Base-by-base conservation (phyloP, 1,140 invertebrate species). In the Ooceraea biroi region DNA sequence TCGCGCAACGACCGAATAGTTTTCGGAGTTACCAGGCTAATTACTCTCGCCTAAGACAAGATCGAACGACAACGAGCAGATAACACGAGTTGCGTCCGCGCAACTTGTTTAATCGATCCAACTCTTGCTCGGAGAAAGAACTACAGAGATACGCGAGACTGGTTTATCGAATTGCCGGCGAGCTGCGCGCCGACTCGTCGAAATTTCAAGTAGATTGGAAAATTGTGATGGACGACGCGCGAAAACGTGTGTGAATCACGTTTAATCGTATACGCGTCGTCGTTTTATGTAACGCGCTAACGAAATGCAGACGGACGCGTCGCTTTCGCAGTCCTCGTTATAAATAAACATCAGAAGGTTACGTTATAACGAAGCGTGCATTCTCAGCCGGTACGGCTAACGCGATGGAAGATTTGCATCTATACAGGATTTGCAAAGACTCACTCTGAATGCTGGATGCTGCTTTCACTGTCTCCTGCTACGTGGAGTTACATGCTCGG, bases 231-330 rank as follows among this genome's bases (percentile, higher is more conserved):
- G 83, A 55, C 73, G 10, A 68, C 30, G 25, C 65, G 44, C 78
- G 72, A 77, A n/a, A 73, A 84, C 78, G 86, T 68, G 73, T 76
- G 58, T 87, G 86, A 88, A 58, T 88, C 82, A 78, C 58, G 68
- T 76, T 69, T 55, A 44, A 36, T 19, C 65, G 52, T 57, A 73
- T 66, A n/a, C 55, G 71, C 71, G 72, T 82, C 71, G 82, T 86
- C 63, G 41, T 80, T 86, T 88, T 87, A 87, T 69, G 66, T 88
- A 88, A 87, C 85, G 10, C 17, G 52, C 17, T 57, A 50, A 12
- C 52, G 66, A 86, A 65, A 48, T 61, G 36, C 22, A 66, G n/a
- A 17, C 60, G 77, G 58, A 78, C 50, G 55, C 48, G 22, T 72
- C 30, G 41, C 55, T n/a, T 10, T 74, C 22, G 46, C 63, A 66